Conservation (phyloP, 2,888 invertebrate species). For the Drosophila paracracens region DNA sequence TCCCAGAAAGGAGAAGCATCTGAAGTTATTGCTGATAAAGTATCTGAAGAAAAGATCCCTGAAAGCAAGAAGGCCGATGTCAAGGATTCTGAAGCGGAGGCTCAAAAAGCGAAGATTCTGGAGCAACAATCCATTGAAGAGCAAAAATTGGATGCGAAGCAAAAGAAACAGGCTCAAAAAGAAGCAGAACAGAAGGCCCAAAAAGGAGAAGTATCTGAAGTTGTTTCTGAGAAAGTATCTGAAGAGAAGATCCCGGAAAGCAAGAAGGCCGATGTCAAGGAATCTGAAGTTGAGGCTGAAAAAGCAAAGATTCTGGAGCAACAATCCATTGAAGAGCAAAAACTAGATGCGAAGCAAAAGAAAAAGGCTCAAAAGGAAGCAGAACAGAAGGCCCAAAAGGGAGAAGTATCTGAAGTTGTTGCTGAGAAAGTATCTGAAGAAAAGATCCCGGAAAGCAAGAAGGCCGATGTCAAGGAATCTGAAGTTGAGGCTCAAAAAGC, state of each 20-base stretch:
- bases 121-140: fast-evolving
- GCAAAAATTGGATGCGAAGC: fast-evolving
- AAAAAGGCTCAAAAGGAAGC: background rate
- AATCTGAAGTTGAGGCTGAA: background rate
- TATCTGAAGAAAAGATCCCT: background rate
- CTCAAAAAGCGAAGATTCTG: background rate
- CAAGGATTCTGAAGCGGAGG: background rate
- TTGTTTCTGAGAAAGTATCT: background rate
- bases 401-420: background rate
- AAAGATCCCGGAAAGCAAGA: background rate
- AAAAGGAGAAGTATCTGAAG: background rate
- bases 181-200: fast-evolving
- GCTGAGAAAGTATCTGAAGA: background rate
- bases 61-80: background rate
- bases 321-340: background rate
- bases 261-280: background rate
- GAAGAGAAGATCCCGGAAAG: background rate
- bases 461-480: background rate
- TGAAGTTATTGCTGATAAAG: background rate
- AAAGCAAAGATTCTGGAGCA: background rate
- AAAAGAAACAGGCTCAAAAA: background rate
- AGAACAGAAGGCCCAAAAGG: background rate
- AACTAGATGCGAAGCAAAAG: no score
- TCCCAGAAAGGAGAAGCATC: background rate
- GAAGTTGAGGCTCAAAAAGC: no score